Evolutionary conservation across 23 tunicate species (phyloP).

Genomic region (Pegea sp.): DNA sequence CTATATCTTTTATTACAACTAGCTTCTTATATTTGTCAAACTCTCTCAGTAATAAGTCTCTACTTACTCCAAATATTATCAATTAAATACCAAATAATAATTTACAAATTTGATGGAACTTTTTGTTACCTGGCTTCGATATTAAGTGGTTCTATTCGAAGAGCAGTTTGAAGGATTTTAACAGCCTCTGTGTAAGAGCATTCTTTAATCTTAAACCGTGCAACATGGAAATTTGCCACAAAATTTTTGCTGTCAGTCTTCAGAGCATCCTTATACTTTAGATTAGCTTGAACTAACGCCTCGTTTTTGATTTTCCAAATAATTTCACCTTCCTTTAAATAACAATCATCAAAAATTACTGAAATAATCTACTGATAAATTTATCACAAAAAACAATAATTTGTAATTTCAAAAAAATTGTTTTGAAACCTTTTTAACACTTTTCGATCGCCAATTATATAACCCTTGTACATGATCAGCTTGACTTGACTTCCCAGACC

Average conservation of each 20-base stretch:
- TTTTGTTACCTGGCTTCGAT: constrained; percentile 56
- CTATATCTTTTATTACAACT: too few relatives aligned
- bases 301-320: too few relatives aligned
- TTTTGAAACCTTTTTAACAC: constrained; percentile 37
- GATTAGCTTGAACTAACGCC: constrained; percentile 84
- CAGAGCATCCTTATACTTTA: constrained; percentile 76
- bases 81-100: too few relatives aligned
- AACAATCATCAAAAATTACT: too few relatives aligned
- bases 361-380: too few relatives aligned
- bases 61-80: too few relatives aligned
- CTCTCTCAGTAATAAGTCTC: too few relatives aligned
- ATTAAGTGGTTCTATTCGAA: constrained; percentile 49
- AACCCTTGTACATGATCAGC: constrained; percentile 76
- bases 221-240: constrained; percentile 46
- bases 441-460: constrained; percentile 75
- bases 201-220: constrained; percentile 41
- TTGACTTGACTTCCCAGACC: constrained; percentile 38
- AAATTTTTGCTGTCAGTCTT: constrained; percentile 35
- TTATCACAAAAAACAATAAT: too few relatives aligned
- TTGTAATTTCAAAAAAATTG: too few relatives aligned
- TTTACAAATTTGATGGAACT: too few relatives aligned
- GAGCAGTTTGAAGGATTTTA: constrained; percentile 51
- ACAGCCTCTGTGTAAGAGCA: constrained; percentile 43
- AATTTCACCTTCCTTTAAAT: too few relatives aligned
- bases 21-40: too few relatives aligned